These are phyloP conservation scores for Ceratina australensis DNA, from an alignment of 1,140 invertebrate species.

Conservation along the genomic window DNA sequence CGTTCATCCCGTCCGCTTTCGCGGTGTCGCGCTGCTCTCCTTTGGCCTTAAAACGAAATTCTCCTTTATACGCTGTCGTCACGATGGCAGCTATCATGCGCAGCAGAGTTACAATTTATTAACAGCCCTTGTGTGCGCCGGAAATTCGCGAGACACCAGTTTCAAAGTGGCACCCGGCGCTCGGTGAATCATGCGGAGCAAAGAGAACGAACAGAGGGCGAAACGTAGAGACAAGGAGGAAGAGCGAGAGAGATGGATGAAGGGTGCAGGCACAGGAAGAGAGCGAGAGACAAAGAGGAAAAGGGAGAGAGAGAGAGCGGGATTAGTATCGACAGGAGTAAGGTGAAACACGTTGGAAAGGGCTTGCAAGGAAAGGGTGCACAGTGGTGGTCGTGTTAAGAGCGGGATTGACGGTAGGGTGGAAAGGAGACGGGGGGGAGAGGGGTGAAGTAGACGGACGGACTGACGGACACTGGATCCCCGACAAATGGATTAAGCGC, in stretches of 20 bases:
- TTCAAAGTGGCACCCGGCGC: constrained; percentile 1
- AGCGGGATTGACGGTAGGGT: constrained; percentile 1
- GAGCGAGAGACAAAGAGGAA: neutral
- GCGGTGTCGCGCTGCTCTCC: too few relatives aligned
- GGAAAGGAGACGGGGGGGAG: neutral
- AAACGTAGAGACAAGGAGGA: neutral
- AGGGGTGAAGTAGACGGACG: constrained; percentile 38
- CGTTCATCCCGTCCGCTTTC: neutral
- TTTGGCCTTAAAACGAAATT: constrained; percentile 17
- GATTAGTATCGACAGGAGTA: constrained; percentile 31
- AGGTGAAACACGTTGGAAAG: constrained; percentile 10
- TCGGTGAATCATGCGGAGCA: constrained; percentile 11
- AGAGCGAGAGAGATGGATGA: neutral
- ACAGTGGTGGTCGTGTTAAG: constrained; percentile 31
- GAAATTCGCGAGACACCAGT: constrained; percentile 11
- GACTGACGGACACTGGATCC: constrained; percentile 66
- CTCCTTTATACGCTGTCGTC: constrained; percentile 6
- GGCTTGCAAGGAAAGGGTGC: constrained; percentile 25
- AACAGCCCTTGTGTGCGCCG: neutral
- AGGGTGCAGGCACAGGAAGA: constrained; percentile 2
- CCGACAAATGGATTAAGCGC: constrained; percentile 75
- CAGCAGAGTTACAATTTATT: constrained; percentile 1
- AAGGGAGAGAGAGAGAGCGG: constrained; percentile 2
- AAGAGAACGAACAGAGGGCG: neutral
- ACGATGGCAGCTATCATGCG: neutral